Conservation (phyloP, 1,140 invertebrate species). For the Drosophila equinoxialis region DNA sequence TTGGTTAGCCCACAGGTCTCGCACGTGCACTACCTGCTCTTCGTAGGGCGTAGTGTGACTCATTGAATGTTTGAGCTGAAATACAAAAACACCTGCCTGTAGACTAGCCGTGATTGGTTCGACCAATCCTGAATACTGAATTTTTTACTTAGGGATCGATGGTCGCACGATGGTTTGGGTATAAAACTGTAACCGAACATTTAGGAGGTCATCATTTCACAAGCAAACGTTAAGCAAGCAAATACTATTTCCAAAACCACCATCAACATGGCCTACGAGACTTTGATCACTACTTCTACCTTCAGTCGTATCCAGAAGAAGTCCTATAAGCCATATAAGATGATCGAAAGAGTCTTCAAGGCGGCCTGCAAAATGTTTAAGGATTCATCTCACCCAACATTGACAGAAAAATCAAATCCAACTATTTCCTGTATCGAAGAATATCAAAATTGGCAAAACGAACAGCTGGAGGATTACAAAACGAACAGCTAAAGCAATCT, state of each 20-base stretch:
- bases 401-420: slow-evolving; percentile 6
- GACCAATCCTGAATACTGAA: background rate
- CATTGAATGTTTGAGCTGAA: slow-evolving; percentile 54
- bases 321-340: slow-evolving; percentile 35
- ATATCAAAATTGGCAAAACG: slow-evolving; percentile 39
- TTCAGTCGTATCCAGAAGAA: slow-evolving; percentile 29
- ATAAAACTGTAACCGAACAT: slow-evolving; percentile 45
- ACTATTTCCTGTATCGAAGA: slow-evolving; percentile 26
- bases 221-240: slow-evolving; percentile 37
- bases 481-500: slow-evolving; percentile 41
- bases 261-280: slow-evolving; percentile 54
- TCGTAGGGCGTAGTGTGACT: background rate
- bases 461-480: slow-evolving; percentile 25
- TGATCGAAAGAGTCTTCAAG: slow-evolving; percentile 49
- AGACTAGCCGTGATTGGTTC: slow-evolving; percentile 52
- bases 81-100: slow-evolving; percentile 55
- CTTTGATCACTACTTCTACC: slow-evolving; percentile 36
- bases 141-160: slow-evolving; percentile 44
- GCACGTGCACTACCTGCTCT: slow-evolving; percentile 68
- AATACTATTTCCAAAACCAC: background rate
- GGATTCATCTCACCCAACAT: slow-evolving; percentile 27
- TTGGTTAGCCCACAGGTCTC: slow-evolving; percentile 43
- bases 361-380: slow-evolving; percentile 45
- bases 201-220: slow-evolving; percentile 46
- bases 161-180: slow-evolving; percentile 13